Percentiles rank a stretch among this genome's conserved stretches.
Conservation (phyloP, 2,888 invertebrate species). For the Ectemnius lituratus region DNA sequence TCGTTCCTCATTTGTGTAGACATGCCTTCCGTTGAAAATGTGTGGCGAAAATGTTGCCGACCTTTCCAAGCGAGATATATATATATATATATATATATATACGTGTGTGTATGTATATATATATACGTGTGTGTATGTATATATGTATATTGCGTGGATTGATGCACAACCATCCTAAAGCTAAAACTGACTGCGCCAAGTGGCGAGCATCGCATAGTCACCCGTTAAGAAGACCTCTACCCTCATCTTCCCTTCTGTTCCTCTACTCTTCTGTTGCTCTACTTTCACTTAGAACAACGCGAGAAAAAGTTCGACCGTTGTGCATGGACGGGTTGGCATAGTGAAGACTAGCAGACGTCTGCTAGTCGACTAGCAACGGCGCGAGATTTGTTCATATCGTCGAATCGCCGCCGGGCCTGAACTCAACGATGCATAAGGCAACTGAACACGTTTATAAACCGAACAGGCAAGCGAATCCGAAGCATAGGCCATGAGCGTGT, state of each 20-base stretch:
- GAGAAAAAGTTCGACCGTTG: constrained; percentile 62
- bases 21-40: constrained; percentile 12
- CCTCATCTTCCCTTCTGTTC: constrained; percentile 17
- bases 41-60: constrained; percentile 12
- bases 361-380: constrained; percentile 72
- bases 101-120: constrained; percentile 36
- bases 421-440: constrained; percentile 60
- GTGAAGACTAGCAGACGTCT: constrained; percentile 70
- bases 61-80: neutral
- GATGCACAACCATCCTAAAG: constrained; percentile 56
- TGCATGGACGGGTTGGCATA: constrained; percentile 75
- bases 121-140: constrained; percentile 19
- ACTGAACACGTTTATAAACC: constrained; percentile 49
- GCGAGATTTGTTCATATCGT: constrained; percentile 32
- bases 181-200: constrained; percentile 54
- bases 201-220: constrained; percentile 40
- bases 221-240: constrained; percentile 21
- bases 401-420: constrained; percentile 46
- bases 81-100: constrained; percentile 19
- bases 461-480: constrained; percentile 61
- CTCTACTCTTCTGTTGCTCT: neutral
- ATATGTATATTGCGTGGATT: constrained; percentile 53
- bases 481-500: constrained; percentile 62
- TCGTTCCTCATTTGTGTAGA: neutral
- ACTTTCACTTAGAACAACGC: constrained; percentile 54